phyloP scores from a whole-genome alignment of 64 coral and sea anemone species.

The Pachyseris speciosa region DNA sequence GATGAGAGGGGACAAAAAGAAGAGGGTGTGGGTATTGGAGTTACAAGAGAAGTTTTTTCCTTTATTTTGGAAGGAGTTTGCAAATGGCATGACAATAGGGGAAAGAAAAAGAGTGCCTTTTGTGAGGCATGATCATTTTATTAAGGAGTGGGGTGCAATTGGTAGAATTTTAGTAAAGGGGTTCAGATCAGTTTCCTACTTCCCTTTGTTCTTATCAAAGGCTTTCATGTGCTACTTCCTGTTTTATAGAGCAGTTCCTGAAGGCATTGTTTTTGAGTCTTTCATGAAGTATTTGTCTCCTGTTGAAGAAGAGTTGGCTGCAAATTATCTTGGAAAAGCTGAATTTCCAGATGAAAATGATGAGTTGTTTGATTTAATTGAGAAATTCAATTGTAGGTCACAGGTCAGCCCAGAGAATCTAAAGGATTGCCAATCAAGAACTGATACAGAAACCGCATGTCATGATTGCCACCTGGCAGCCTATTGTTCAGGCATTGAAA shows the following conservation, averaged over 20 bases:
- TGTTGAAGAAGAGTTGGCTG: conserved; percentile 66
- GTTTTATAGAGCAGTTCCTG: conserved; percentile 56
- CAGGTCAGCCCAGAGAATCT: conserved; percentile 47
- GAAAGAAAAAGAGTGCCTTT: conserved; percentile 82
- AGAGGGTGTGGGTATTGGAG: conserved; percentile 59
- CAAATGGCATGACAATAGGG: conserved; percentile 58
- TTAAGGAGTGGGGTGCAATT: conserved; percentile 24
- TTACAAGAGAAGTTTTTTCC: conserved; percentile 65
- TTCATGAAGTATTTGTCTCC: conserved; percentile 64
- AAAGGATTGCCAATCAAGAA: conserved; percentile 62
- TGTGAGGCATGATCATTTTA: conserved; percentile 74
- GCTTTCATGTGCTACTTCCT: conserved; percentile 73
- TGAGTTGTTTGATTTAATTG: conserved; percentile 67
- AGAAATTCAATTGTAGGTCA: conserved; percentile 63
- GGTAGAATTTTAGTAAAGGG: conserved; percentile 71
- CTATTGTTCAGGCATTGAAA: conserved; percentile 65
- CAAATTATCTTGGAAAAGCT: conserved; percentile 21
- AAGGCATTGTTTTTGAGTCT: conserved; percentile 42
- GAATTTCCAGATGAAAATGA: conserved; percentile 46
- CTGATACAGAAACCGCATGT: conserved; percentile 71
- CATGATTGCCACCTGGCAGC: conserved; percentile 68
- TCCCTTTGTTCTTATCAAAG: conserved; percentile 77
- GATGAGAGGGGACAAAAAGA: conserved; percentile 52
- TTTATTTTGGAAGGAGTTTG: conserved; percentile 78
- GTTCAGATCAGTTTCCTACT: conserved; percentile 61